These are phyloP conservation scores for Camponotus floridanus DNA, from an alignment of 1,140 invertebrate species.

Conservation along the genomic window DNA sequence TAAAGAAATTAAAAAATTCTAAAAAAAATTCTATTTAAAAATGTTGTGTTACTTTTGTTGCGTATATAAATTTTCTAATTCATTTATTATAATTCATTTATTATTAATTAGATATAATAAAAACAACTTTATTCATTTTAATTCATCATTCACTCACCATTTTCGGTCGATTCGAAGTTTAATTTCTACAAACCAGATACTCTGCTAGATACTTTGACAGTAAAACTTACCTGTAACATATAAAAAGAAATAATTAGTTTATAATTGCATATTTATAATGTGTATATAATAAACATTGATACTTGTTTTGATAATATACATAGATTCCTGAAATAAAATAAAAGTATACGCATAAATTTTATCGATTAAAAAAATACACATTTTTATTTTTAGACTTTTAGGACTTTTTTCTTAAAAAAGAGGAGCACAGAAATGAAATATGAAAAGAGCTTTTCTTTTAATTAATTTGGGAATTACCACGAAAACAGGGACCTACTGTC, in stretches of 20 bases:
- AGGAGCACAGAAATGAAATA: background rate
- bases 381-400: conserved; percentile 2
- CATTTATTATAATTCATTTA: background rate
- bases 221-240: conserved; percentile 70
- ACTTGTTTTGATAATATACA: background rate
- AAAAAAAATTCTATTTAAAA: too few relatives aligned
- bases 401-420: conserved; percentile 15
- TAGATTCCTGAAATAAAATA: background rate
- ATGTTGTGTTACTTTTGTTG: too few relatives aligned
- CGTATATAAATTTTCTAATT: too few relatives aligned
- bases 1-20: too few relatives aligned
- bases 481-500: conserved; percentile 32
- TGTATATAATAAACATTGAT: background rate
- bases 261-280: too few relatives aligned
- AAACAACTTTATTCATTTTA: conserved; percentile 22
- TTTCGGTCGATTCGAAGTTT: background rate
- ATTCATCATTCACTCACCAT: conserved; percentile 36
- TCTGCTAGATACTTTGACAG: too few relatives aligned
- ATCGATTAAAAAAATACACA: background rate
- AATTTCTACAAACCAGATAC: background rate
- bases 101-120: background rate
- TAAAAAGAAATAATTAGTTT: conserved; percentile 31
- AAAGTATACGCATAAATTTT: conserved; percentile 3
- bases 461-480: conserved; percentile 77
- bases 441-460: conserved; percentile 73